Percentiles rank a stretch among this genome's conserved stretches.
Conservation (phyloP, 2,113 vertebrate species). For the Poeciliopsis occidentalis region DNA sequence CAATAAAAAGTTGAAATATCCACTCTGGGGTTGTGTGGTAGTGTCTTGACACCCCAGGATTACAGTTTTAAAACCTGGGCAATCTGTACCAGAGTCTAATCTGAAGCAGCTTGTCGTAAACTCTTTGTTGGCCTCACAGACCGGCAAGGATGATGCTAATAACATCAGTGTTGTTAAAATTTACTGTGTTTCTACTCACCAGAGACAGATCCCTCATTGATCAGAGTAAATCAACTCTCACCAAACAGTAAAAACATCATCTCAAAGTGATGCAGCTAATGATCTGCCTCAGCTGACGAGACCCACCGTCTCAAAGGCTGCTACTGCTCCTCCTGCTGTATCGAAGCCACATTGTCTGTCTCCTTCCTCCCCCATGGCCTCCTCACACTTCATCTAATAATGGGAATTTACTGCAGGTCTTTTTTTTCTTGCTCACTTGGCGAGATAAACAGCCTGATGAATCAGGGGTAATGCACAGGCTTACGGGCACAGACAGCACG, state of each 20-base stretch:
- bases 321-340: conserved; percentile 58
- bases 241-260: conserved; percentile 65
- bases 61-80: conserved; percentile 49
- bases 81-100: conserved; percentile 67
- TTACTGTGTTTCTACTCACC: conserved; percentile 63
- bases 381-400: conserved; percentile 74
- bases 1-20: conserved; percentile 22
- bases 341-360: conserved; percentile 56
- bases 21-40: not conserved
- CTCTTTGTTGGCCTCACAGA: conserved; percentile 67
- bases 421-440: conserved; percentile 59
- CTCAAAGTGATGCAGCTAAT: conserved; percentile 61
- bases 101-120: conserved; percentile 68
- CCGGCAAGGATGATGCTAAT: conserved; percentile 63
- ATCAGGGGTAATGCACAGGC: conserved; percentile 74
- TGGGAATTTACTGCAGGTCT: conserved; percentile 71
- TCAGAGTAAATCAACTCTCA: conserved; percentile 67
- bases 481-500: conserved; percentile 74
- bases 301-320: conserved; percentile 52
- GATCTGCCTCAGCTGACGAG: conserved; percentile 56
- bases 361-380: conserved; percentile 53
- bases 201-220: conserved; percentile 65
- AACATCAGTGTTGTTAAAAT: conserved; percentile 70
- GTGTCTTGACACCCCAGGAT: conserved; percentile 40
- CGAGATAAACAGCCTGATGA: conserved; percentile 79